Base-by-base conservation (phyloP, 2,797 vertebrate species). In the Kryptolebias ocellatus region DNA sequence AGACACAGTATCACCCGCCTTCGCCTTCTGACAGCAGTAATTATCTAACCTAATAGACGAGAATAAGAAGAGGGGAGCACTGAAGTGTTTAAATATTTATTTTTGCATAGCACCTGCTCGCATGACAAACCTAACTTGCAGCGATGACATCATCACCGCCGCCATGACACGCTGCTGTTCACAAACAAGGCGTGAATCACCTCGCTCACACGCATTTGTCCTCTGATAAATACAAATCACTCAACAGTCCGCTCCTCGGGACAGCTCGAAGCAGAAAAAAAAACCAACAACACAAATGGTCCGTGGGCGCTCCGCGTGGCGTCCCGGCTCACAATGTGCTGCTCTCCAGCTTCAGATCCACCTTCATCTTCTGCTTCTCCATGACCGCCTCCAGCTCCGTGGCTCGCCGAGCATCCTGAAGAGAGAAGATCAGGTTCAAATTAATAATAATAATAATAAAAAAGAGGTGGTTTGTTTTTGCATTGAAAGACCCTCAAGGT, bases 281-380 rank as follows among this genome's bases (percentile, higher is more conserved):
- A 71, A 39, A 15, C 9, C n/a, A 4, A 24, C 20, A 24, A 24
- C 20, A 24, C 20, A 24, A 24, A 24, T 24, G 20, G 20, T 24
- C 20, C 20, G 20, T 24, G 20, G 20, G 20, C 20, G 28, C 24
- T 6, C 24, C 6, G 54, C 2, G 1, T 16, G 16, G 18, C 11
- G 1, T 8, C 59, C 50, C 50, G 54, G 78, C 63, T 92, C 90
- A 95, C 59, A 95, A 81, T 4, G 93, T 92, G 78, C 91, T 87
- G 49, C 87, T 92, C 78, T 93, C 91, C 70, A 89, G 66, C 67
- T 94, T 90, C 60, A 91, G 80, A 37, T 96, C 95, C 60, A 95
- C 91, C 68, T 96, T 97, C 90, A 91, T 93, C 85, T 97, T 97
- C 82, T 95, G 96, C 70, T 94, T 96, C 84, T 95, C 93, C 96